Evolutionary conservation across 2,113 vertebrate genomes (phyloP).

Genomic region (Prolemur simus): DNA sequence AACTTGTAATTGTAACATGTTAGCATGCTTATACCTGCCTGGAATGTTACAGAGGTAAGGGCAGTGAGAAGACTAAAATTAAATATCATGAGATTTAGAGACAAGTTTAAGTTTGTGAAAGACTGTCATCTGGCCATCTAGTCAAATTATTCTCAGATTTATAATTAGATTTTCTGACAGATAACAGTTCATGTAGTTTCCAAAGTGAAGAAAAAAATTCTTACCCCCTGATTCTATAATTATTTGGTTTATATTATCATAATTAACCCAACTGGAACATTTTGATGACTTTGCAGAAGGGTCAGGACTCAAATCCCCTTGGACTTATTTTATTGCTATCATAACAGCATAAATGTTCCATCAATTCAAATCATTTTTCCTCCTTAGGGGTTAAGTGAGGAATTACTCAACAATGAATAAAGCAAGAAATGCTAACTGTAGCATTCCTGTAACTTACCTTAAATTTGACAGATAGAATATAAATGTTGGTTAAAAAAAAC

Average conservation of each 20-base stretch:
- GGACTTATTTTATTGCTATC: background rate
- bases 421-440: slow-evolving; percentile 15
- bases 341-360: background rate
- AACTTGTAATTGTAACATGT: slow-evolving; percentile 48
- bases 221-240: slow-evolving; percentile 48
- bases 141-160: slow-evolving; percentile 74
- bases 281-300: slow-evolving; percentile 62
- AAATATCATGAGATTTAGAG: slow-evolving; percentile 31
- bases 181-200: slow-evolving; percentile 77
- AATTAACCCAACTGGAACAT: slow-evolving; percentile 60
- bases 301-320: background rate
- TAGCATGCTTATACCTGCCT: slow-evolving; percentile 29
- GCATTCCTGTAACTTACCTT: background rate
- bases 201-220: slow-evolving; percentile 68
- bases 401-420: slow-evolving; percentile 28
- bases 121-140: slow-evolving; percentile 55
- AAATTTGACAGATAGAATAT: background rate
- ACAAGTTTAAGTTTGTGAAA: slow-evolving; percentile 70
- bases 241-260: slow-evolving; percentile 3
- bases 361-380: background rate
- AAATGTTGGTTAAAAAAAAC: background rate
- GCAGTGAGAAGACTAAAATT: slow-evolving; percentile 67
- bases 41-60: slow-evolving; percentile 40
- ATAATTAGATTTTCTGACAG: slow-evolving; percentile 78
- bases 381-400: background rate